These are phyloP conservation scores for Agriotes lineatus DNA, from an alignment of 2,888 invertebrate species.

Conservation along the genomic window DNA sequence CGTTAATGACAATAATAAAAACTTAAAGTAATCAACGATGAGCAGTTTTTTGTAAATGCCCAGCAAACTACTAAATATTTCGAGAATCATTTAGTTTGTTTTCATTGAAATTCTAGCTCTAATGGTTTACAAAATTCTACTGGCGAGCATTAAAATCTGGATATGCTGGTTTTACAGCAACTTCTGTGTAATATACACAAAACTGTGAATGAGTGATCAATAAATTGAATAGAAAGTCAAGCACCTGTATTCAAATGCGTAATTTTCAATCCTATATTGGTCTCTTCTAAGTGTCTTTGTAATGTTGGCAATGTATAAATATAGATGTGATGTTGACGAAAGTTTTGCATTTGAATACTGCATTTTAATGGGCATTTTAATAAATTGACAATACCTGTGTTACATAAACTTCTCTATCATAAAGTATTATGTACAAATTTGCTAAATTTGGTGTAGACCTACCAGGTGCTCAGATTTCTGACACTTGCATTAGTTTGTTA, in stretches of 20 bases:
- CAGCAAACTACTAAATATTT: no score
- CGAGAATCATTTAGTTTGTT: no score
- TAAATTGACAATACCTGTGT: constrained; percentile 43
- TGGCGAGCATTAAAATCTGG: not conserved
- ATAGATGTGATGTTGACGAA: constrained; percentile 30
- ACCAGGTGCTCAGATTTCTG: constrained; percentile 50
- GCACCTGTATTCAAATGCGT: constrained; percentile 45
- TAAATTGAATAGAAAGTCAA: constrained; percentile 44
- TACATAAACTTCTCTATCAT: constrained; percentile 38
- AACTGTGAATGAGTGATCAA: constrained; percentile 33
- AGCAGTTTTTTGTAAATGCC: no score
- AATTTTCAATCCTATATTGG: constrained; percentile 39
- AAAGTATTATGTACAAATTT: constrained; percentile 41
- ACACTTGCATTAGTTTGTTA: constrained; percentile 36
- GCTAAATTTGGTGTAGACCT: constrained; percentile 47
- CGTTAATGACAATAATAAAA: no score
- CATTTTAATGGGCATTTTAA: constrained; percentile 35
- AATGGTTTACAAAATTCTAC: no score
- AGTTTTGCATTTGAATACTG: constrained; percentile 35
- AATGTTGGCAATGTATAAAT: constrained; percentile 30
- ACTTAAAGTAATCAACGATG: no score
- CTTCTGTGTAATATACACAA: constrained; percentile 1
- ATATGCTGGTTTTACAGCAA: not conserved
- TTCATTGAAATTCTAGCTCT: no score
- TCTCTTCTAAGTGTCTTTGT: constrained; percentile 34